Base-by-base conservation (phyloP, 2,888 invertebrate genomes). In the Omphaloscelis lunosa region DNA sequence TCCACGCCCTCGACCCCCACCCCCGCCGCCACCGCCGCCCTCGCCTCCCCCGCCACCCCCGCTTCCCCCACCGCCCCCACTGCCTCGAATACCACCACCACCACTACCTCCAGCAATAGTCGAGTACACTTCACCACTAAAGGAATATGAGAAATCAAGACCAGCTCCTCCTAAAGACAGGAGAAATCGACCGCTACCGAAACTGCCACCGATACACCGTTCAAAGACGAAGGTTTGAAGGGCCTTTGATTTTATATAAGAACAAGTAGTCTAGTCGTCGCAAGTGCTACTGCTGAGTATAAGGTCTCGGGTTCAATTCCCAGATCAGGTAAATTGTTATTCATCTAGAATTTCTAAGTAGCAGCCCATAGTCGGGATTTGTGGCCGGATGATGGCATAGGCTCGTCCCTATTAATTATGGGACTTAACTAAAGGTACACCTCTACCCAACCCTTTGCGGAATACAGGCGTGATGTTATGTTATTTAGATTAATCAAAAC, bases 141-240 rank as follows among this genome's bases (percentile, higher is more conserved):
- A 63, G 0, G 11, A 23, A 56, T 45, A 66, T 29, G n/a, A 70
- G 27, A 17, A 59, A 17, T 39, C 9, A 15, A 58, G 23, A 29
- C 29, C 20, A 12, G 5, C 27, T 11, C n/a, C n/a, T 27, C 27
- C 56, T 39, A 20, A 51, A 70, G 12, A 39, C 17, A 41, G 0
- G n/a, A 81, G n/a, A 61, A 51, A 2, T 23, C 66, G 41, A 27
- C 82, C 67, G 6, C 17, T 41, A 17, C 67, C 76, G 8, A 83
- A 39, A 63, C 69, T 29, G 2, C 51, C 45, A 8, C 23, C 17
- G 3, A 72, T 56, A 39, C 66, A 15, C 6, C 45, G 11, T 7
- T 58, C 45, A 12, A 34, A 27, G 48, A n/a, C 41, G 4, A 83
- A 83, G 85, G 83, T 83, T n/a, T n/a, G n/a, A n/a, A n/a, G n/a